Base-by-base conservation (phyloP, 2,113 vertebrate genomes). In the Crypturellus undulatus region DNA sequence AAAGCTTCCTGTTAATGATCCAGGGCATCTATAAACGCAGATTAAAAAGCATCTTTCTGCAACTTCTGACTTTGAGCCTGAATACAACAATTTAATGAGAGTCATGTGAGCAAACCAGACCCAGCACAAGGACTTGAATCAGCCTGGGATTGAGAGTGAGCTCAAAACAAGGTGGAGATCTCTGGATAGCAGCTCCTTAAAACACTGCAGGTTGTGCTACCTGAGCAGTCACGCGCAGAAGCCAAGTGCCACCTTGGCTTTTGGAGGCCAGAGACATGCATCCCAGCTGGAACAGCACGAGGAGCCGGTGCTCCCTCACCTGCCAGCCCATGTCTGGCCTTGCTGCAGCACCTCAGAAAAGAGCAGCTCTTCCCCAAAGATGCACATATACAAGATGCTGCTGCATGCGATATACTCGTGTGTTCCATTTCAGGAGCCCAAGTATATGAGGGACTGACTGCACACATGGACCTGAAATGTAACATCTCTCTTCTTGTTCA, bases 1-100 rank as follows among this genome's bases (percentile, higher is more conserved):
- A 91, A 93, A 89, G 87, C 92, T 96, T 94, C 79, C 91, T 82
- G 70, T 51, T 83, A 89, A 87, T 73, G 81, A 93, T 90, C 81
- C 20, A n/a, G 71, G 78, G 78, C 87, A 79, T 71, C 91, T 91
- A 90, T 89, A 92, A 94, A 84, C 0, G 4, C 64, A 79, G 91
- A 82, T 73, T 73, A 84, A 90, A 90, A 91, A 70, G 0, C 79
- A 84, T 49, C 82, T 78, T 95, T 60, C 79, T 86, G 42, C 84
- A 90, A 4, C 65, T 84, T 56, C 52, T 71, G 6, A 14, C 70
- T 94, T 94, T 80, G 58, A 96, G 80, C 63, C 80, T 56, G 43
- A 93, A 78, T 42, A 51, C 19, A 16, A 67, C 32, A 36, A 38
- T 84, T 69, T 94, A 91, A 94, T 75, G 64, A 92, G 71, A 87